Conservation (phyloP, 2,113 vertebrate species). For the Polypterus bichir region DNA sequence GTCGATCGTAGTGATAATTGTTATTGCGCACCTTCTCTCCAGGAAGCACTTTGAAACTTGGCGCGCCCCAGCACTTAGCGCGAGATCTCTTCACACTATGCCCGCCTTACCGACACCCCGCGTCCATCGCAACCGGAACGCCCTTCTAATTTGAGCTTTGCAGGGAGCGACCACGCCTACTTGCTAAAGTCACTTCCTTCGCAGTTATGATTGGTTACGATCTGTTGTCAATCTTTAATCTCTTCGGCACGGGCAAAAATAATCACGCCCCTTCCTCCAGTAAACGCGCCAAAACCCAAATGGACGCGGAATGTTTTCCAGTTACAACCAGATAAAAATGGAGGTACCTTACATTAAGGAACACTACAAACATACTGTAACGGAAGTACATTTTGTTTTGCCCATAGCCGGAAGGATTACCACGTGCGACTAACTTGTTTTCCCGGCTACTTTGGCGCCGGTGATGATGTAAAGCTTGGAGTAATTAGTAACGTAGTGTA, state of each 20-base stretch:
- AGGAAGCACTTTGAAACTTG: constrained; percentile 73
- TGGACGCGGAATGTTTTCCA: neutral
- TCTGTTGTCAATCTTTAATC: neutral
- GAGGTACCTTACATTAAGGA: too few species aligned
- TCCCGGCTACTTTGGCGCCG: neutral
- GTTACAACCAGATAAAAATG: neutral
- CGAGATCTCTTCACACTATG: constrained; percentile 30
- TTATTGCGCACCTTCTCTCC: constrained; percentile 18
- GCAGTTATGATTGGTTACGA: neutral
- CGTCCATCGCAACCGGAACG: neutral
- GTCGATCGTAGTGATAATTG: too few species aligned
- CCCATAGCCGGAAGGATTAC: too few species aligned
- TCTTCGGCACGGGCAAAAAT: neutral
- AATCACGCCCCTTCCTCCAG: neutral
- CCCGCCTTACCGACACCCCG: constrained; percentile 9
- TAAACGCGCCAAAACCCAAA: neutral
- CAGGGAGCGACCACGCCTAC: neutral
- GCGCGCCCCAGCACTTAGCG: constrained; percentile 47
- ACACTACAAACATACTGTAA: too few species aligned
- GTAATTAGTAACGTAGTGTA: neutral
- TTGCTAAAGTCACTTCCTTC: neutral
- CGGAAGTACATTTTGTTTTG: too few species aligned
- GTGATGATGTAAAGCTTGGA: neutral
- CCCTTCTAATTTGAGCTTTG: neutral
- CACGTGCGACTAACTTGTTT: too few species aligned